These are phyloP conservation scores for Zosterops pallidus DNA, from an alignment of 2,113 vertebrate genomes.

Conservation along the genomic window DNA sequence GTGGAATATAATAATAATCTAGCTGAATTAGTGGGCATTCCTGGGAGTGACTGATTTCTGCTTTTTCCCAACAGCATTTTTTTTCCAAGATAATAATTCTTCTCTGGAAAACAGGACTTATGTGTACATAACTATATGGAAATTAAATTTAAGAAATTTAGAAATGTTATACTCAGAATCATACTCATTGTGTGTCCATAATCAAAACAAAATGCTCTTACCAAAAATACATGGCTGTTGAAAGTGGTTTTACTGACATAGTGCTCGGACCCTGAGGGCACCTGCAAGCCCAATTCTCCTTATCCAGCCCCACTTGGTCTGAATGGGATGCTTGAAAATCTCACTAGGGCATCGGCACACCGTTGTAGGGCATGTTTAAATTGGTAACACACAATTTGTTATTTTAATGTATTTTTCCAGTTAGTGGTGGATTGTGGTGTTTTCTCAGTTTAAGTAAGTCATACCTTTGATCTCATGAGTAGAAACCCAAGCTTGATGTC, in stretches of 20 bases:
- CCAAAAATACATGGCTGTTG: background rate
- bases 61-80: background rate
- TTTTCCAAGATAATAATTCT: background rate
- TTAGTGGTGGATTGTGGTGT: background rate
- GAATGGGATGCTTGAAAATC: background rate
- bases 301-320: background rate
- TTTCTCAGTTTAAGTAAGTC: background rate
- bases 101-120: background rate
- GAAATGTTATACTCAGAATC: background rate
- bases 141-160: background rate
- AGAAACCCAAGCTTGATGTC: background rate
- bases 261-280: background rate
- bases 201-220: background rate
- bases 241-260: background rate
- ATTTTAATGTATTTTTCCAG: background rate
- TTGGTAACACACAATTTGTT: background rate
- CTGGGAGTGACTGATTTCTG: conserved; percentile 35
- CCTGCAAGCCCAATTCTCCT: background rate
- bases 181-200: background rate
- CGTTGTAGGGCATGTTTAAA: background rate
- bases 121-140: background rate
- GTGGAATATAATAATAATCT: conserved; percentile 34
- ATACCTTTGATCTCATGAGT: background rate
- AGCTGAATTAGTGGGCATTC: conserved; percentile 48
- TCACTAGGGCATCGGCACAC: background rate